A percentile compares a stretch with the other conserved stretches of the same genome.
phyloP scores from a whole-genome alignment of 2,113 vertebrate genomes.

The Halichoeres trimaculatus region DNA sequence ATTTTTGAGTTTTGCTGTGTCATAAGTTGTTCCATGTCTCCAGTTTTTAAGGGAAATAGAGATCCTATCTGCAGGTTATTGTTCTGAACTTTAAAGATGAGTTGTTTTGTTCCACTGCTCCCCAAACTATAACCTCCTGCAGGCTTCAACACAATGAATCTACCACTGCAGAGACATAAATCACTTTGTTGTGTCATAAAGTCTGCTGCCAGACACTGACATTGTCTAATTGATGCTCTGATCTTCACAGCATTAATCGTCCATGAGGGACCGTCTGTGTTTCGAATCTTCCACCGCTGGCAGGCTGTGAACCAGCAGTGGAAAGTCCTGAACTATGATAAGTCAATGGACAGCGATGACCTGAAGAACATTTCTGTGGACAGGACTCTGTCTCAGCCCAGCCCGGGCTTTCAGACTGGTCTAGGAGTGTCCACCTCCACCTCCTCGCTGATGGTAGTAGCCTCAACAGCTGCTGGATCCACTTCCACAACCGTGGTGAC shows the following conservation, averaged over 20 bases:
- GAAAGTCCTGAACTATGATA: slow-evolving; percentile 99
- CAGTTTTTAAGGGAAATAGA: slow-evolving; percentile 40
- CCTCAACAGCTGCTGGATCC: slow-evolving; percentile 77
- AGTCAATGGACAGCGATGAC: slow-evolving; percentile 92
- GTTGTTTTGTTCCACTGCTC: slow-evolving; percentile 47
- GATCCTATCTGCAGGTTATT: slow-evolving; percentile 49
- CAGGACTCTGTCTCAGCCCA: slow-evolving; percentile 88
- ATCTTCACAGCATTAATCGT: slow-evolving; percentile 91
- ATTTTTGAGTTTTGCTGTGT: slow-evolving; percentile 39
- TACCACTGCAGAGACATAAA: slow-evolving; percentile 41
- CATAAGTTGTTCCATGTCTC: slow-evolving; percentile 23
- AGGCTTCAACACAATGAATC: slow-evolving; percentile 29
- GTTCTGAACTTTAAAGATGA: slow-evolving; percentile 44
- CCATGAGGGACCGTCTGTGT: slow-evolving; percentile 97
- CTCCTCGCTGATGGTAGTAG: slow-evolving; percentile 85
- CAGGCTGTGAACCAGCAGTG: slow-evolving; percentile 99
- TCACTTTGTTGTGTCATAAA: slow-evolving; percentile 46
- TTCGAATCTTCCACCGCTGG: slow-evolving; percentile 98
- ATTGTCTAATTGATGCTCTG: slow-evolving; percentile 59
- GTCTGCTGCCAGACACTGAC: slow-evolving; percentile 45
- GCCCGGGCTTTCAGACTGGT: slow-evolving; percentile 80
- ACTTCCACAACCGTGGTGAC: slow-evolving; percentile 61
- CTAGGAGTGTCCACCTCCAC: slow-evolving; percentile 80
- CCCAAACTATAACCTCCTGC: slow-evolving; percentile 41
- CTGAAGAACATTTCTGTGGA: slow-evolving; percentile 86